A percentile compares a stretch with the other conserved stretches of the same genome.
Evolutionary conservation across 1,140 invertebrate species (phyloP).

Genomic region (Eriosoma lanigerum): DNA sequence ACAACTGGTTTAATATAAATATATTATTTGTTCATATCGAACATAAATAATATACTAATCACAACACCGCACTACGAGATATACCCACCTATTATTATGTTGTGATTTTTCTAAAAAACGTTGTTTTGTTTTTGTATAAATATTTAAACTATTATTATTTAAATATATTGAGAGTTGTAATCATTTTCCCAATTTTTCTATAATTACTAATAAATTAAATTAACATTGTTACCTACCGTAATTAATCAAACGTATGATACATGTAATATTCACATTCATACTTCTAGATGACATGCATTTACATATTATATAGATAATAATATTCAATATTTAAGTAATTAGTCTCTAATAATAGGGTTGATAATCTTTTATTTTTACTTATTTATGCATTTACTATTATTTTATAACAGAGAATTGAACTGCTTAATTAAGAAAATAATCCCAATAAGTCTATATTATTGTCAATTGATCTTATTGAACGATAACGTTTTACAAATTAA

Average conservation of each 20-base stretch:
- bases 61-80: no score
- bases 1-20: no score
- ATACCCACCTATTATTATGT: no score
- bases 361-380: not conserved
- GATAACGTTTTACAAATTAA: not conserved
- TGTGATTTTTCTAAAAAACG: no score
- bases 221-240: conserved; percentile 16
- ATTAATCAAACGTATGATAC: not conserved
- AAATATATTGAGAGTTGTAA: not conserved
- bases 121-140: conserved; percentile 6
- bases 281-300: not conserved
- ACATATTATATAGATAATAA: not conserved
- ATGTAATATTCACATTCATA: no score
- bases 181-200: not conserved
- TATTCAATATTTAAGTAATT: not conserved
- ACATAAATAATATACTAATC: not conserved
- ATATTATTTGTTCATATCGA: conserved; percentile 23
- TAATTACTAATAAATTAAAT: not conserved
- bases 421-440: conserved; percentile 1
- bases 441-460: not conserved
- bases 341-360: conserved; percentile 1
- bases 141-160: not conserved
- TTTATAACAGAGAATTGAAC: not conserved
- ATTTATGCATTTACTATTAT: not conserved
- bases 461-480: not conserved